Percentiles rank a stretch among this genome's conserved stretches.
Evolutionary conservation across 1,140 invertebrate genomes (phyloP).

Genomic region (Sarcophaga bullata): DNA sequence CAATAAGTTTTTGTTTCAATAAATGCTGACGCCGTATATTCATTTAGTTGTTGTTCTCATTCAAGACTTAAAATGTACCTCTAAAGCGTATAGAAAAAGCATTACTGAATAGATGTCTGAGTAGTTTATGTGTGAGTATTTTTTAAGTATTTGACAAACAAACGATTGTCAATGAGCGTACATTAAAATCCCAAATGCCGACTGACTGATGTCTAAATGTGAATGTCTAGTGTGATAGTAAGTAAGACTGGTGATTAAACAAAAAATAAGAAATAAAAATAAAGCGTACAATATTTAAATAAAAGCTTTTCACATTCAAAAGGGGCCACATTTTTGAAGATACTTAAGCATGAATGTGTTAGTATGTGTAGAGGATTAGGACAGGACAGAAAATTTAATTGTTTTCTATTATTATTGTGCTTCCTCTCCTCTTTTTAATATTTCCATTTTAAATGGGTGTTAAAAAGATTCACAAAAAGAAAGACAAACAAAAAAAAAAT

Average conservation of each 20-base stretch:
- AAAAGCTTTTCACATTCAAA: too few relatives aligned
- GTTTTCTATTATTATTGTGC: neutral
- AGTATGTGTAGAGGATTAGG: neutral
- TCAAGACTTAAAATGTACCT: neutral
- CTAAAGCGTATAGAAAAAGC: neutral
- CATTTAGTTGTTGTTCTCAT: slow-evolving; percentile 2
- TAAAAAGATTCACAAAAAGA: neutral
- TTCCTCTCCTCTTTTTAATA: neutral
- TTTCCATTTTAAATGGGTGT: neutral
- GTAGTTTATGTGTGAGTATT: neutral
- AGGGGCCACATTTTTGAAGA: too few relatives aligned
- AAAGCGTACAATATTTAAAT: too few relatives aligned
- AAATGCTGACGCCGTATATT: slow-evolving; percentile 1
- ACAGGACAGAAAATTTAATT: slow-evolving; percentile 6
- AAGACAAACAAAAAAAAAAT: neutral
- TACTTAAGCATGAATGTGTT: too few relatives aligned
- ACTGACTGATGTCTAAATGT: too few relatives aligned
- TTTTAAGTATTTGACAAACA: slow-evolving; percentile 12
- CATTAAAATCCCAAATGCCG: neutral
- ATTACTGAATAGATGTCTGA: neutral
- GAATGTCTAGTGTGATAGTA: too few relatives aligned
- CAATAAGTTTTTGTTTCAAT: neutral
- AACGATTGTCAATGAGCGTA: slow-evolving; percentile 8
- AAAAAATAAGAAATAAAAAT: too few relatives aligned
- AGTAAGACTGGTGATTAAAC: too few relatives aligned